Conservation (phyloP, 2,113 vertebrate species). For the Vidua macroura region DNA sequence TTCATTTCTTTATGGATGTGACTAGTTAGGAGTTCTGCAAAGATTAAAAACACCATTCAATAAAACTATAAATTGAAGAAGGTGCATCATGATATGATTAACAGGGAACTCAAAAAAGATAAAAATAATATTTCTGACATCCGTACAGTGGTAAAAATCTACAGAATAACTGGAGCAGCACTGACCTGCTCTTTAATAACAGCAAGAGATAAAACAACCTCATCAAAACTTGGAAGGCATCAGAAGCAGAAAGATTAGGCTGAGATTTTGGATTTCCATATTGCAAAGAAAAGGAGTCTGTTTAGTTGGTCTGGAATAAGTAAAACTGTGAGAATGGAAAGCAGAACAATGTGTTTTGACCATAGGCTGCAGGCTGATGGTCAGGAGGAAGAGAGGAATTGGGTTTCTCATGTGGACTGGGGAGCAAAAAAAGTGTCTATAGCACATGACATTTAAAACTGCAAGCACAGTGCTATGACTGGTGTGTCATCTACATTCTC, state of each 20-base stretch:
- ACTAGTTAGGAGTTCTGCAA: conserved; percentile 54
- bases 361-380: conserved; percentile 24
- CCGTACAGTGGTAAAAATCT: conserved; percentile 31
- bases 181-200: conserved; percentile 50
- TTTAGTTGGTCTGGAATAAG: conserved; percentile 37
- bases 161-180: not conserved
- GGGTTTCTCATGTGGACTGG: conserved; percentile 24
- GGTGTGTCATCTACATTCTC: conserved; percentile 33
- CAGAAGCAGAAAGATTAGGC: conserved; percentile 14
- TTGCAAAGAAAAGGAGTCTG: conserved; percentile 25
- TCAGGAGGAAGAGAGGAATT: not conserved
- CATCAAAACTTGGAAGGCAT: conserved; percentile 23
- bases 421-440: not conserved
- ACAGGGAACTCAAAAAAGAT: conserved; percentile 50
- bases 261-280: conserved; percentile 48
- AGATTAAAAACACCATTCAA: conserved; percentile 58
- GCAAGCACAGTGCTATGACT: conserved; percentile 30
- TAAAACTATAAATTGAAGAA: conserved; percentile 58
- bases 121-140: conserved; percentile 62
- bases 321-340: conserved; percentile 55
- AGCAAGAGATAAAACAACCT: conserved; percentile 25
- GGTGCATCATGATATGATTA: conserved; percentile 58
- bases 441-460: conserved; percentile 37
- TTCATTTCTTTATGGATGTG: conserved; percentile 59
- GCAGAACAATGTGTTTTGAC: conserved; percentile 40